Conservation (phyloP, 1,140 invertebrate genomes). For the Probaryconus sp. region DNA sequence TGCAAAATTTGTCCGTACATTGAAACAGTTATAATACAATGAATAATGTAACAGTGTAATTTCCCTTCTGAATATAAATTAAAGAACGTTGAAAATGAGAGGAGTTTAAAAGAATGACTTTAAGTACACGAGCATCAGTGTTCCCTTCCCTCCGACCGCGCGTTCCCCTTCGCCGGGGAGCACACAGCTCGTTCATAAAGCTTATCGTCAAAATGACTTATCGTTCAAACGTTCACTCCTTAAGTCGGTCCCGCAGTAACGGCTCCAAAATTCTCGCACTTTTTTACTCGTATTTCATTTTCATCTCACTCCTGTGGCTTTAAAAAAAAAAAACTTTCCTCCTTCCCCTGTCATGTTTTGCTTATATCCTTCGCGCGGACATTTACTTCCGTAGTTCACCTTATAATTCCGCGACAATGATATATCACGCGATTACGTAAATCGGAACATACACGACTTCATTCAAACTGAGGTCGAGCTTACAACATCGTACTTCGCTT, state of each 20-base stretch:
- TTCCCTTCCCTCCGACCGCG: no score
- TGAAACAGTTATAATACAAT: slow-evolving; percentile 25
- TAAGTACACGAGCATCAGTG: slow-evolving; percentile 36
- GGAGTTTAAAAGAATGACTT: slow-evolving; percentile 20
- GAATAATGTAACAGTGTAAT: slow-evolving; percentile 37
- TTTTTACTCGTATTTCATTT: slow-evolving; percentile 70
- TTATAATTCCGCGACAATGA: slow-evolving; percentile 26
- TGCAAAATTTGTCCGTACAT: no score
- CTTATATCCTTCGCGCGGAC: slow-evolving; percentile 30
- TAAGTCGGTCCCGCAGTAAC: slow-evolving; percentile 62
- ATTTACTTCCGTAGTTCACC: slow-evolving; percentile 37
- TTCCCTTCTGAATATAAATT: slow-evolving; percentile 36
- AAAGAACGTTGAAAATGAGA: slow-evolving; percentile 26
- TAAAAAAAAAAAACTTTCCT: slow-evolving; percentile 1
- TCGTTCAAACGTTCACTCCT: slow-evolving; percentile 65
- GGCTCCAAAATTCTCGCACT: slow-evolving; percentile 69
- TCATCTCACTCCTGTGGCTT: slow-evolving; percentile 17
- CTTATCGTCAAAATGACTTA: slow-evolving; percentile 76
- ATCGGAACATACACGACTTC: slow-evolving; percentile 57
- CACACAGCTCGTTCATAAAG: slow-evolving; percentile 60
- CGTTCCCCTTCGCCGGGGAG: slow-evolving; percentile 26
- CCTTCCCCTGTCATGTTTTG: slow-evolving; percentile 39
- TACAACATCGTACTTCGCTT: slow-evolving; percentile 39
- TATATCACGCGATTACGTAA: slow-evolving; percentile 61
- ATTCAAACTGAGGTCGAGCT: slow-evolving; percentile 34